Base-by-base conservation (phyloP, 2,797 vertebrate genomes). In the Setipinna tenuifilis region DNA sequence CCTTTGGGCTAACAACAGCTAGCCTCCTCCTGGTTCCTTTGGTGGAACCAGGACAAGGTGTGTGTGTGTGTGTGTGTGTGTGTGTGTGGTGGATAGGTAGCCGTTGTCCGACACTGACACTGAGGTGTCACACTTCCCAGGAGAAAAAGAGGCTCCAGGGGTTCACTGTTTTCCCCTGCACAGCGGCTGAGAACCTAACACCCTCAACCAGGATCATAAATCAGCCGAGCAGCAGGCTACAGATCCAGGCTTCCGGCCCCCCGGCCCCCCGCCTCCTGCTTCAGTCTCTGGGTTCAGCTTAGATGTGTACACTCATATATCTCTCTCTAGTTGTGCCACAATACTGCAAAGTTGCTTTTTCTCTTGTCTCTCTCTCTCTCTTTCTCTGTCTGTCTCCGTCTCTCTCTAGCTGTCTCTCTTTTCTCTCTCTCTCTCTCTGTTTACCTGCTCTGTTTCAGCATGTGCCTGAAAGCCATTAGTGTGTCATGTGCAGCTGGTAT, bases 61-160 rank as follows among this genome's bases (percentile, higher is more conserved):
- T 54, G 46, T 50, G 81, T 48, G 81, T 82, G 19, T 54, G 81
- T 82, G 44, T 50, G 82, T 82, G 81, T 82, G 61, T 65, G 25
- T n/a, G 14, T 23, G 50, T 78, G 57, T 80, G 65, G 19, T 9
- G 35, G 14, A 17, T 4, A 35, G 16, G 31, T 31, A 35, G 28
- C 71, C 44, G 71, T 41, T 35, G 35, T 11, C n/a, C 25, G 61
- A 65, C 61, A 65, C 61, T 65, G 61, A 65, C 61, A 65, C 61
- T 65, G 61, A 25, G 5, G 16, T 78, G 71, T 17, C 31, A 78
- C 17, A 44, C 65, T 31, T 31, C 65, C 28, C 35, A 41, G 35
- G 71, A 44, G 35, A 78, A 28, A 41, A 17, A 78, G 31, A 78
- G 71, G 31, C 71, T 78, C 71, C 71, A 44, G 71, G 71, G 71